phyloP scores from a whole-genome alignment of 2,113 vertebrate genomes.

The Sinocyclocheilus anophthalmus region DNA sequence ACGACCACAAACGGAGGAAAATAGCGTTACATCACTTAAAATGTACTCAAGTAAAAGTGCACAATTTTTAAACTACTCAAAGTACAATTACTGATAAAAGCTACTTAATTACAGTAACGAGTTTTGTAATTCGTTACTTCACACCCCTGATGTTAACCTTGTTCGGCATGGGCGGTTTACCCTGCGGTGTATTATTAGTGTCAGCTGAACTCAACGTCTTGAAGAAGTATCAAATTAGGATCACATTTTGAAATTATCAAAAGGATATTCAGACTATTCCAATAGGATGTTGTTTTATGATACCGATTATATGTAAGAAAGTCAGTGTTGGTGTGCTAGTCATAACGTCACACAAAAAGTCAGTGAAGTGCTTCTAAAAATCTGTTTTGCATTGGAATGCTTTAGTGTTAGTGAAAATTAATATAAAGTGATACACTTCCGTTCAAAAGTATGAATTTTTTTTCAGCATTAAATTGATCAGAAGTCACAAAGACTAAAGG shows the following conservation, averaged over 20 bases:
- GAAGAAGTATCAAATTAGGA: not conserved
- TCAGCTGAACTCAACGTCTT: not conserved
- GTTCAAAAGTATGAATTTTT: not conserved
- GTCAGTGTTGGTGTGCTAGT: not conserved
- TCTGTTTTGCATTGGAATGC: not conserved
- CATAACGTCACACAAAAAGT: no score
- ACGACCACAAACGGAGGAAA: no score
- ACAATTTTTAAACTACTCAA: no score
- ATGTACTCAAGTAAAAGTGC: no score
- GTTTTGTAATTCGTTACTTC: no score
- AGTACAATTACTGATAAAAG: no score
- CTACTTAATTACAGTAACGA: no score
- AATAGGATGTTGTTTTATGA: not conserved
- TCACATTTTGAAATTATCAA: not conserved
- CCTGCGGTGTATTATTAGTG: not conserved
- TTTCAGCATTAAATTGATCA: not conserved
- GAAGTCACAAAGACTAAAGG: no score
- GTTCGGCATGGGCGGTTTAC: not conserved
- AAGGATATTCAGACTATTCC: not conserved
- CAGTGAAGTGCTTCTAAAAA: not conserved
- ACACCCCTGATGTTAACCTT: not conserved
- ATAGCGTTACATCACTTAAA: no score
- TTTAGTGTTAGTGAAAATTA: not conserved
- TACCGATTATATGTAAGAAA: not conserved
- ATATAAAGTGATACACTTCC: not conserved